phyloP scores from a whole-genome alignment of 2,888 invertebrate genomes.

The Chorisops tibialis region DNA sequence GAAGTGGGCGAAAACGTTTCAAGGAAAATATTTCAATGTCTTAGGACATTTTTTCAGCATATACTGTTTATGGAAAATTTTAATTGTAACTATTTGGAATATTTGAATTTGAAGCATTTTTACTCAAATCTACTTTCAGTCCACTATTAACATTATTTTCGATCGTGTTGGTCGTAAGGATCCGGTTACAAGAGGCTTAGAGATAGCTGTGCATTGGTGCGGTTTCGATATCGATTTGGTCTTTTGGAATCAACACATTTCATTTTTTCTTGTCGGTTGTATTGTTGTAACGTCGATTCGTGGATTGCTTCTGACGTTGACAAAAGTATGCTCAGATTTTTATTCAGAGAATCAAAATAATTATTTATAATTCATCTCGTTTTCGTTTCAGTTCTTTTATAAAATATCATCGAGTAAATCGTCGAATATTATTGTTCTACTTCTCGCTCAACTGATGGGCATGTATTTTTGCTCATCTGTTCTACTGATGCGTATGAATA shows the following conservation, averaged over 20 bases:
- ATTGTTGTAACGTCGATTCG: slow-evolving; percentile 97
- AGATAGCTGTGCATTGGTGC: slow-evolving; percentile 95
- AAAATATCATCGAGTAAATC: slow-evolving; percentile 98
- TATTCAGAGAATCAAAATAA: too few species aligned
- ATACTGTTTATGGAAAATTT: slow-evolving; percentile 98
- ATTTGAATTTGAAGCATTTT: not conserved
- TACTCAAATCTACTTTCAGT: slow-evolving; percentile 57
- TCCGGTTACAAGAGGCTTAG: slow-evolving; percentile 93
- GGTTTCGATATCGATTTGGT: slow-evolving; percentile 94
- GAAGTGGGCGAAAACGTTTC: slow-evolving; percentile 93
- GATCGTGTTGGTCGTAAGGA: slow-evolving; percentile 98
- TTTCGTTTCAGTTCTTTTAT: slow-evolving; percentile 87
- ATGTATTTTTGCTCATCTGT: slow-evolving; percentile 99
- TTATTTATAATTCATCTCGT: slow-evolving; percentile 8
- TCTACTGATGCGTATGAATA: slow-evolving; percentile 96
- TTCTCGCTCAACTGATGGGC: slow-evolving; percentile 98
- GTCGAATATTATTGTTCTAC: slow-evolving; percentile 94
- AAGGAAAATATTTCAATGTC: slow-evolving; percentile 97
- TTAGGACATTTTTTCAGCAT: slow-evolving; percentile 97
- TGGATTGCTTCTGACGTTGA: slow-evolving; percentile 90
- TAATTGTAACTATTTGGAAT: slow-evolving; percentile 72
- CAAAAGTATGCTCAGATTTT: slow-evolving; percentile 92
- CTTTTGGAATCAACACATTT: slow-evolving; percentile 99
- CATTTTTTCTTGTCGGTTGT: slow-evolving; percentile 94
- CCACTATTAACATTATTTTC: slow-evolving; percentile 97